Evolutionary conservation across 2,797 vertebrate species (phyloP).

Genomic region (Phylloscopus collybita): DNA sequence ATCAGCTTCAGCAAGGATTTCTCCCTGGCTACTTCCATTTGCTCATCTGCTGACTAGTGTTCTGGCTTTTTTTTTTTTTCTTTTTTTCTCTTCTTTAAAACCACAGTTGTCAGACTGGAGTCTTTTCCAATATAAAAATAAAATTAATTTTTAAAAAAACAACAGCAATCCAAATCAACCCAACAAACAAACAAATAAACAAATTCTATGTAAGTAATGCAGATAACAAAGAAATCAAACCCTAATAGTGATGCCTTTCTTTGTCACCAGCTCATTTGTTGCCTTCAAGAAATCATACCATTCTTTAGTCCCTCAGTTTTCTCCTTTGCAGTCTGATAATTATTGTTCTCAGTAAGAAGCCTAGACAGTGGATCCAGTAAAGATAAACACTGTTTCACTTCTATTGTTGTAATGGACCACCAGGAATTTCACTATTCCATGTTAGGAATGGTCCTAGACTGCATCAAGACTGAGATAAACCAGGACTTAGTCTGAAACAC

Average conservation of each 20-base stretch:
- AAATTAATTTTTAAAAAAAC: too few species aligned
- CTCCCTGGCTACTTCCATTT: not conserved
- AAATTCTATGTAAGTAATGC: not conserved
- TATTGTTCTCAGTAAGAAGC: not conserved
- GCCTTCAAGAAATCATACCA: not conserved
- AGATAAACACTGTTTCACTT: not conserved
- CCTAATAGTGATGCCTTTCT: not conserved
- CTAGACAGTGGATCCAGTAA: not conserved
- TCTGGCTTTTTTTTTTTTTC: fast-evolving
- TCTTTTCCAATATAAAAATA: not conserved
- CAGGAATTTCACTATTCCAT: not conserved
- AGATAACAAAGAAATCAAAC: not conserved
- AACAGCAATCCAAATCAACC: not conserved
- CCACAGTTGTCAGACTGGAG: not conserved
- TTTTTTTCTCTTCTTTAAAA: not conserved
- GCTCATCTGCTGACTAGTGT: not conserved
- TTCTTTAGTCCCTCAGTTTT: not conserved
- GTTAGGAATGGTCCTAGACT: not conserved
- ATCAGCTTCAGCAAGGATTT: not conserved
- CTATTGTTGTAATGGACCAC: not conserved
- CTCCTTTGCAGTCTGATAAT: not conserved
- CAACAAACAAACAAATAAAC: not conserved
- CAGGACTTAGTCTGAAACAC: not conserved
- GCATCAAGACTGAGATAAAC: not conserved
- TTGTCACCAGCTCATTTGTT: not conserved